Percentiles rank a stretch among this genome's conserved stretches.
Evolutionary conservation across 2,113 vertebrate species (phyloP).

Genomic region (Sula dactylatra): DNA sequence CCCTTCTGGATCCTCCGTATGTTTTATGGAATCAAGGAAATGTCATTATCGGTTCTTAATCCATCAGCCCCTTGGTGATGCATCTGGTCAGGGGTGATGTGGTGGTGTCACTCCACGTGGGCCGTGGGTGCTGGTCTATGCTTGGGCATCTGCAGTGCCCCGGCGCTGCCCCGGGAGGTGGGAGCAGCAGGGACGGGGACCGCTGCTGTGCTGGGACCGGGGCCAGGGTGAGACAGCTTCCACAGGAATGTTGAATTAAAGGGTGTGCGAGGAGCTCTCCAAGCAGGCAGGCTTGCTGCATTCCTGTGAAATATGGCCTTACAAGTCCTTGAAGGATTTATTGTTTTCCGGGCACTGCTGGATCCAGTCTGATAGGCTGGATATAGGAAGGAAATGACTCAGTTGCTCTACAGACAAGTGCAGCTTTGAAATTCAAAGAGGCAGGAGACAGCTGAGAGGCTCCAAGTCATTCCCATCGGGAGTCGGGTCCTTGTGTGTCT

Average conservation of each 20-base stretch:
- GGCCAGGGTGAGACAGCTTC: neutral
- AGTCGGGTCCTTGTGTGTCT: neutral
- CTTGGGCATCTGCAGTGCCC: neutral
- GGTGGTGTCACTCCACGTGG: neutral
- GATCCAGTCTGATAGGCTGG: conserved; percentile 24
- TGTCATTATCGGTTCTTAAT: fast-evolving
- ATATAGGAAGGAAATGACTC: conserved; percentile 68
- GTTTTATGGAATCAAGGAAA: neutral
- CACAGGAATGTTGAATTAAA: neutral
- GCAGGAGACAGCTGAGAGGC: conserved; percentile 34
- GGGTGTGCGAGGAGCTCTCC: neutral
- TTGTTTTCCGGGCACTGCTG: conserved; percentile 53
- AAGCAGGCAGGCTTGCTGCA: neutral
- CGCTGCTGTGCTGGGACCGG: neutral
- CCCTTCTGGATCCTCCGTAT: fast-evolving
- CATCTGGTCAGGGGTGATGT: fast-evolving
- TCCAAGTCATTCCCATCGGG: neutral
- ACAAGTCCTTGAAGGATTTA: conserved; percentile 55
- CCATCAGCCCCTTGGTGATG: fast-evolving
- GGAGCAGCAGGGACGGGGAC: neutral
- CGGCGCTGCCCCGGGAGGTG: neutral
- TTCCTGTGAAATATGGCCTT: conserved; percentile 39
- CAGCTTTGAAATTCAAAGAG: conserved; percentile 44
- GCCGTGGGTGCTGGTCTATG: neutral
- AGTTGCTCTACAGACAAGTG: conserved; percentile 63